Evolutionary conservation across 2,797 vertebrate genomes (phyloP).

Genomic region (Monodelphis domestica): DNA sequence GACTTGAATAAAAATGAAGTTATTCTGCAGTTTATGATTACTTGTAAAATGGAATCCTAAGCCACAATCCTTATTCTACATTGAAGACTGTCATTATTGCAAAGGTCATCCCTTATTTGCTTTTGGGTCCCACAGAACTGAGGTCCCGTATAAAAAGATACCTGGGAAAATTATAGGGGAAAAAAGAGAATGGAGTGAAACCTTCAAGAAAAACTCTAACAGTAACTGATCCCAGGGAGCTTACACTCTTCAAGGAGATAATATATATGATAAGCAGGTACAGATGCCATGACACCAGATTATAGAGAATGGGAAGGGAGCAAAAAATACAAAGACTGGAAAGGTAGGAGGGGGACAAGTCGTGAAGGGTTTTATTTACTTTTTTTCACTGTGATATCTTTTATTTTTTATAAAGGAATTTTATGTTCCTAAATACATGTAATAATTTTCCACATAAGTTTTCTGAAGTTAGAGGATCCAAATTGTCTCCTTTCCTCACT

Average conservation of each 20-base stretch:
- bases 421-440: no score
- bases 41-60: not conserved
- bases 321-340: not conserved
- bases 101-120: not conserved
- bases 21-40: not conserved
- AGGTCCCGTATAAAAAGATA: not conserved
- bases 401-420: no score
- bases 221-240: not conserved
- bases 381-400: no score
- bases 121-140: not conserved
- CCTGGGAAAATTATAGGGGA: not conserved
- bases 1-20: not conserved
- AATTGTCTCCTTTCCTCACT: no score
- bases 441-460: no score
- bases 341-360: not conserved
- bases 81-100: not conserved
- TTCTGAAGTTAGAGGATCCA: no score
- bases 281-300: not conserved
- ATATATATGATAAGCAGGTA: not conserved
- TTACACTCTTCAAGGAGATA: not conserved
- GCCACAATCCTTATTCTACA: not conserved
- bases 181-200: not conserved
- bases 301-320: not conserved
- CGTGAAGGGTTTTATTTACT: not conserved
- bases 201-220: not conserved